Conservation (phyloP, 2,797 vertebrate genomes). For the Phrynocephalus vlangalii region DNA sequence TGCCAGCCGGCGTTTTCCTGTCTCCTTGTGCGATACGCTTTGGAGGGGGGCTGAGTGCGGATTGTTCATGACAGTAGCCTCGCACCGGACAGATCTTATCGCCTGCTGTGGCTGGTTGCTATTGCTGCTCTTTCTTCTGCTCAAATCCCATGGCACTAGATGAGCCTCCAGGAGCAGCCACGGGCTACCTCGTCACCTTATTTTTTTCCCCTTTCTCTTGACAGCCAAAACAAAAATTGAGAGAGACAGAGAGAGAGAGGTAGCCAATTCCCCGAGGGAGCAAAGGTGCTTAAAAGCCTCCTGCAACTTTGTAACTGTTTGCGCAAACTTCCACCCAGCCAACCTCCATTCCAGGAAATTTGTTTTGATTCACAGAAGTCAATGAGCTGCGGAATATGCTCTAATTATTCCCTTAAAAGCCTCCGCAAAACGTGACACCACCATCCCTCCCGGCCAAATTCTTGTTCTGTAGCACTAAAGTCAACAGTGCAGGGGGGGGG, state of each 20-base stretch:
- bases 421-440: conserved; percentile 32
- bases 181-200: no score
- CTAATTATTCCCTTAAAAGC: conserved; percentile 47
- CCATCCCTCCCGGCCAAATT: conserved; percentile 24
- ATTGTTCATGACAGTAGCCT: not conserved
- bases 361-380: conserved; percentile 67
- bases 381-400: conserved; percentile 69
- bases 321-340: conserved; percentile 52
- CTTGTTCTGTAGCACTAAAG: conserved; percentile 59
- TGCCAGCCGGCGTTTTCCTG: not conserved
- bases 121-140: not conserved
- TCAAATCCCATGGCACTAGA: not conserved
- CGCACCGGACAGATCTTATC: no score
- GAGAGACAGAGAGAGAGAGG: not conserved
- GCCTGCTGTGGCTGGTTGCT: no score
- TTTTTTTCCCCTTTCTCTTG: no score
- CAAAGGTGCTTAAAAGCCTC: conserved; percentile 32
- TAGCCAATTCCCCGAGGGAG: conserved; percentile 53
- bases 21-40: not conserved
- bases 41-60: no score
- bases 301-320: not conserved
- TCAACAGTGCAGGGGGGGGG: conserved; percentile 47
- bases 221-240: no score
- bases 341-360: conserved; percentile 65
- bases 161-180: not conserved